Conservation (phyloP, 2,797 vertebrate species). For the Sylvia borin region DNA sequence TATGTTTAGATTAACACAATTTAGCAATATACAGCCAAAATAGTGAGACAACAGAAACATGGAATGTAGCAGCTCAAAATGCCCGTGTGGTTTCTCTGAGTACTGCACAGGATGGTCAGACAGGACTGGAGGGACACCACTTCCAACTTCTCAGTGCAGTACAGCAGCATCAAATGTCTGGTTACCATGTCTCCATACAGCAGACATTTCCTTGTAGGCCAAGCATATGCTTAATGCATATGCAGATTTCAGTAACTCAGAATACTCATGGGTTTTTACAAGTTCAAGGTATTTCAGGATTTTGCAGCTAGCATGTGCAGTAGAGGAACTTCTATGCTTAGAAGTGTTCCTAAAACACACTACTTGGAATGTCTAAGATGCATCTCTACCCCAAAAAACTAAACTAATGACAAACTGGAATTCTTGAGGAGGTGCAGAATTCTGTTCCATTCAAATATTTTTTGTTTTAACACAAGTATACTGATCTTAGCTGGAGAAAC, state of each 20-base stretch:
- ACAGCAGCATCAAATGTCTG: fast-evolving
- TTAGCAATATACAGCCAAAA: background rate
- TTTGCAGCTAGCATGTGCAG: background rate
- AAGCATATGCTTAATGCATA: background rate
- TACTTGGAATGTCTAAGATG: background rate
- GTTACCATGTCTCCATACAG: background rate
- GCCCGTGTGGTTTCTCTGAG: fast-evolving
- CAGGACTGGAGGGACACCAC: background rate
- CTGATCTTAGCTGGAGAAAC: background rate
- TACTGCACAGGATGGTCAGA: background rate
- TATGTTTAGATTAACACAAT: background rate
- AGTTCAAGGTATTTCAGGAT: constrained; percentile 19
- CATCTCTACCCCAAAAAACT: background rate
- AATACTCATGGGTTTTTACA: background rate
- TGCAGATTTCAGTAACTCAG: background rate
- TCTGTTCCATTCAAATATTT: background rate
- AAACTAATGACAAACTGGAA: background rate
- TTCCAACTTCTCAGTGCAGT: background rate
- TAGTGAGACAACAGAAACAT: background rate
- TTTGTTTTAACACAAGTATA: background rate
- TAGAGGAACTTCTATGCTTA: background rate
- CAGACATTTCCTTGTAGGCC: background rate
- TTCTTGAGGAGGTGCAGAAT: background rate
- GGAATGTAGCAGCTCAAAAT: background rate
- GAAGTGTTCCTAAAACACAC: background rate